phyloP scores from a whole-genome alignment of 2,888 invertebrate species.

The Lissonota sp. region DNA sequence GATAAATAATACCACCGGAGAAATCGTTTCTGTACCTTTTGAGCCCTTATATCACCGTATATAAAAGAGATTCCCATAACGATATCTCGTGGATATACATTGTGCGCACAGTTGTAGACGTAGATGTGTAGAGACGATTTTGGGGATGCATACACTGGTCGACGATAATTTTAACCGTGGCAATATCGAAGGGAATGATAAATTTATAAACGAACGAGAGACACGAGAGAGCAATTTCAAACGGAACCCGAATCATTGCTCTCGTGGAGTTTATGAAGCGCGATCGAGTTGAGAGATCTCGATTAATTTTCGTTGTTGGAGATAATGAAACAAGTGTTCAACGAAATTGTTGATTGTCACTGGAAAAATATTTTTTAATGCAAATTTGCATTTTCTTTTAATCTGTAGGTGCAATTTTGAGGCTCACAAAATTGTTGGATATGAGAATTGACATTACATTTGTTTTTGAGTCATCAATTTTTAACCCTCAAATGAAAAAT shows the following conservation, averaged over 20 bases:
- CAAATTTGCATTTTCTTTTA: too few species aligned
- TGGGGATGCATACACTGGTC: constrained; percentile 28
- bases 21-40: constrained; percentile 54
- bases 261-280: neutral
- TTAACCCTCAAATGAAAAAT: too few species aligned
- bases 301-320: neutral
- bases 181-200: constrained; percentile 39
- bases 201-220: constrained; percentile 30
- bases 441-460: too few species aligned
- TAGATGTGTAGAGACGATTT: neutral
- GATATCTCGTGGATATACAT: constrained; percentile 35
- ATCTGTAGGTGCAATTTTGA: too few species aligned
- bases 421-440: too few species aligned
- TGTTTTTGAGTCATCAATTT: too few species aligned
- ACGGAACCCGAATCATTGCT: neutral
- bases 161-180: constrained; percentile 46
- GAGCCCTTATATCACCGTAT: constrained; percentile 48
- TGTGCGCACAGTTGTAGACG: neutral
- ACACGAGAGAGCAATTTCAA: constrained; percentile 6
- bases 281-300: neutral
- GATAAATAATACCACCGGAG: constrained; percentile 60
- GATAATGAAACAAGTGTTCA: neutral
- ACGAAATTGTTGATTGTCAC: neutral
- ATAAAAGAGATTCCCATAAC: constrained; percentile 28
- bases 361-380: neutral